These are phyloP conservation scores for Saccostrea cuccullata DNA, from an alignment of 1,140 invertebrate genomes.

Conservation along the genomic window DNA sequence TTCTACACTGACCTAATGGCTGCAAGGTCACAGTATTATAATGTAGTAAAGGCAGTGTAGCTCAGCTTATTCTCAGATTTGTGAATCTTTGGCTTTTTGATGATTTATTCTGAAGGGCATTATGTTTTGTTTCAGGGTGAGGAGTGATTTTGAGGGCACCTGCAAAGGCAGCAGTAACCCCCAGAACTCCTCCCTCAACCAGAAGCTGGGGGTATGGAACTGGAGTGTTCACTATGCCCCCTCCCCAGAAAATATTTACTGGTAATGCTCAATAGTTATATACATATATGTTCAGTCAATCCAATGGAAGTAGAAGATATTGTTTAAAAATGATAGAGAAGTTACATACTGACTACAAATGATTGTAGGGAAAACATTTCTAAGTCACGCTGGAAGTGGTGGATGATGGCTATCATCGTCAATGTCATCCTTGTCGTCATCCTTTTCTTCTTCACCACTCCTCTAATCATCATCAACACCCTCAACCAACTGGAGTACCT, in stretches of 20 bases:
- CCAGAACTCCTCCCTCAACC: constrained; percentile 79
- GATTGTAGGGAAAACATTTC: constrained; percentile 90
- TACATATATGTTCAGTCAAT: background rate
- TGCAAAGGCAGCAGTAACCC: constrained; percentile 80
- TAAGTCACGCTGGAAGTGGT: constrained; percentile 90
- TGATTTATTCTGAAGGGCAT: no score
- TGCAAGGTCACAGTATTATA: constrained; percentile 63
- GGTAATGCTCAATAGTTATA: constrained; percentile 78
- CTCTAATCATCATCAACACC: constrained; percentile 89
- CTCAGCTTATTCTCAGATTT: background rate
- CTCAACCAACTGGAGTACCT: constrained; percentile 72
- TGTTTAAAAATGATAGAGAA: no score
- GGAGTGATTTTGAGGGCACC: constrained; percentile 75
- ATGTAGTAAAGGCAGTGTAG: background rate
- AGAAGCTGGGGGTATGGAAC: constrained; percentile 83
- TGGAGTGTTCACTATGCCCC: constrained; percentile 94
- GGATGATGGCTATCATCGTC: constrained; percentile 90
- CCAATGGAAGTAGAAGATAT: background rate
- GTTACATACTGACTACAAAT: no score
- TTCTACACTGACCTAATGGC: constrained; percentile 88
- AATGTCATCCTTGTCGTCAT: constrained; percentile 90
- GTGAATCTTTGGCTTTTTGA: background rate
- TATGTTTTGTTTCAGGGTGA: constrained; percentile 70
- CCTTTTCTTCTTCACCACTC: constrained; percentile 96
- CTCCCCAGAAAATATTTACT: constrained; percentile 94